Percentiles rank a stretch among this genome's conserved stretches.
Evolutionary conservation across 2,113 vertebrate species (phyloP).

Genomic region (Ptychochromis oligacanthus): DNA sequence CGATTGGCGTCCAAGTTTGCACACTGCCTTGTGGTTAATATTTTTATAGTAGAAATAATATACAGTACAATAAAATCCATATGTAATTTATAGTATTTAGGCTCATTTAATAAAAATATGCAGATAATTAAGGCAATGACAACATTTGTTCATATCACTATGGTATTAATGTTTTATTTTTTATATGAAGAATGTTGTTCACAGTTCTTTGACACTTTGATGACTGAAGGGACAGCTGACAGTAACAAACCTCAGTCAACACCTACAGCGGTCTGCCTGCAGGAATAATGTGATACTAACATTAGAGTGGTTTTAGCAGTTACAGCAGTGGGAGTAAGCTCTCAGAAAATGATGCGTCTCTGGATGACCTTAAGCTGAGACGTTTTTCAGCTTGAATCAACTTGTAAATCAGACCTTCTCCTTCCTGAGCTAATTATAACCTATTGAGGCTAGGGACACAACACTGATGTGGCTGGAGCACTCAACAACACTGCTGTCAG

Average conservation of each 20-base stretch:
- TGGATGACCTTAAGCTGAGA: slow-evolving; percentile 28
- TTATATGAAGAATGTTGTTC: not conserved
- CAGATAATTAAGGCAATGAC: not conserved
- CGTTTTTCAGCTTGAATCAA: slow-evolving; percentile 35
- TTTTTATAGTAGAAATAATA: not conserved
- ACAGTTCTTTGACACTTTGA: not conserved
- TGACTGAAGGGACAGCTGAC: not conserved
- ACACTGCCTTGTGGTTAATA: too few relatives aligned
- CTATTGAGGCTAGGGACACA: slow-evolving; percentile 60
- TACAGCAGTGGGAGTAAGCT: slow-evolving; percentile 8
- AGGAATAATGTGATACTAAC: not conserved
- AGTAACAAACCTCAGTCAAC: not conserved
- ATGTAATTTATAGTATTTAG: not conserved
- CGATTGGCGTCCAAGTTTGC: too few relatives aligned
- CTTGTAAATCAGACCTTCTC: slow-evolving; percentile 49
- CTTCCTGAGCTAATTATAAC: slow-evolving; percentile 56
- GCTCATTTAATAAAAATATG: not conserved
- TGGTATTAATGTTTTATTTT: not conserved
- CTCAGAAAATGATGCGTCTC: not conserved
- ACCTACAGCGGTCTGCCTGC: not conserved
- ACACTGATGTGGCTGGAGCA: slow-evolving; percentile 38
- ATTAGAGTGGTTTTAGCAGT: not conserved
- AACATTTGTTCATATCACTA: not conserved
- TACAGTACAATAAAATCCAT: not conserved
- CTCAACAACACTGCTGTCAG: slow-evolving; percentile 37